Percentiles rank a stretch among this genome's conserved stretches.
Evolutionary conservation across 2,113 vertebrate genomes (phyloP).

Genomic region (Turdus rufiventris): DNA sequence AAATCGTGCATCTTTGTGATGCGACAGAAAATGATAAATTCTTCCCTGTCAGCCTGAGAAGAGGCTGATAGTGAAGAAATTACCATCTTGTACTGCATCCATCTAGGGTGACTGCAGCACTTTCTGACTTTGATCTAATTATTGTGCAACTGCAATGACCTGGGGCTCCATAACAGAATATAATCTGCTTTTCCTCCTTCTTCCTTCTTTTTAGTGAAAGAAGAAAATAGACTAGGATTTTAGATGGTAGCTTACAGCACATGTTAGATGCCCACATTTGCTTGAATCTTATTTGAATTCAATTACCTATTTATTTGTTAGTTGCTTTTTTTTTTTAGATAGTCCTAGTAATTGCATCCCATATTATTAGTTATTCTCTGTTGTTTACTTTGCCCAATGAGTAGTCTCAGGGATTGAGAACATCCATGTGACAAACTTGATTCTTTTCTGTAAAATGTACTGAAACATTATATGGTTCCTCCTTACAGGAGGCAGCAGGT

Average conservation of each 20-base stretch:
- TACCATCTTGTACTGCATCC: neutral
- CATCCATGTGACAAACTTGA: neutral
- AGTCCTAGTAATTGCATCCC: neutral
- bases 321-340: neutral
- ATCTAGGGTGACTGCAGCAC: neutral
- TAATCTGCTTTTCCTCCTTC: neutral
- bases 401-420: neutral
- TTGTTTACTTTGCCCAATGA: neutral
- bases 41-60: neutral
- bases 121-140: neutral
- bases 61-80: neutral
- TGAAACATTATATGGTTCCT: neutral
- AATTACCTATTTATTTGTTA: neutral
- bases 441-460: neutral
- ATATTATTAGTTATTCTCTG: neutral
- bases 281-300: neutral
- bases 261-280: neutral
- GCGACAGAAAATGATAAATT: neutral
- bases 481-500: neutral
- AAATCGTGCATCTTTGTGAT: neutral
- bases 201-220: neutral
- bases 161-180: neutral
- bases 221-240: neutral
- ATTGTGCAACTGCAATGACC: neutral
- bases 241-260: neutral